Percentiles rank a stretch among this genome's conserved stretches.
phyloP scores from a whole-genome alignment of 2,113 vertebrate species.

The Sander vitreus region DNA sequence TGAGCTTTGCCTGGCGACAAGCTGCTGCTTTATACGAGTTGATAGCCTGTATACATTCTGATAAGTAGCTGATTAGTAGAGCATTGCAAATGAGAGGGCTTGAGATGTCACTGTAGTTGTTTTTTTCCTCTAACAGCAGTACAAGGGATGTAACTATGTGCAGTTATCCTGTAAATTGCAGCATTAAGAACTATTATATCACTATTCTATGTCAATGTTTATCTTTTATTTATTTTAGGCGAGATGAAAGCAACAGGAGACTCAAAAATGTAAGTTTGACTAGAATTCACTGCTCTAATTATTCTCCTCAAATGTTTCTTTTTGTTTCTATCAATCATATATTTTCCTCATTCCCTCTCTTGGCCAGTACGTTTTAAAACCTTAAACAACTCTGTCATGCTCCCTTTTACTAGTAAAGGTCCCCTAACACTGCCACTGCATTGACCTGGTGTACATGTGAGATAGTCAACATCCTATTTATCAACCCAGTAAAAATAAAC shows the following conservation, averaged over 20 bases:
- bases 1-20: constrained; percentile 24
- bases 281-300: neutral
- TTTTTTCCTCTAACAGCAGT: neutral
- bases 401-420: neutral
- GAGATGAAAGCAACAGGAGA: constrained; percentile 92
- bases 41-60: constrained; percentile 36
- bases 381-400: neutral
- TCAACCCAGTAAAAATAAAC: neutral
- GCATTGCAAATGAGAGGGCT: constrained; percentile 56
- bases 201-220: neutral
- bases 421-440: too few relatives aligned
- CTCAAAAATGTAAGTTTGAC: constrained; percentile 95
- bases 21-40: constrained; percentile 18
- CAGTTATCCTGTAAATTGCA: neutral
- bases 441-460: neutral
- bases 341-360: neutral
- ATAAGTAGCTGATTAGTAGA: constrained; percentile 51
- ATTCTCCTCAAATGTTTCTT: neutral
- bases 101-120: constrained; percentile 12
- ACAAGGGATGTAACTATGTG: neutral
- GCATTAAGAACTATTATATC: neutral
- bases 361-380: neutral
- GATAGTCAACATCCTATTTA: neutral
- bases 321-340: neutral
- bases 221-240: constrained; percentile 81